These are phyloP conservation scores for Oxycera nigricornis DNA, from an alignment of 2,888 invertebrate genomes.

Conservation along the genomic window DNA sequence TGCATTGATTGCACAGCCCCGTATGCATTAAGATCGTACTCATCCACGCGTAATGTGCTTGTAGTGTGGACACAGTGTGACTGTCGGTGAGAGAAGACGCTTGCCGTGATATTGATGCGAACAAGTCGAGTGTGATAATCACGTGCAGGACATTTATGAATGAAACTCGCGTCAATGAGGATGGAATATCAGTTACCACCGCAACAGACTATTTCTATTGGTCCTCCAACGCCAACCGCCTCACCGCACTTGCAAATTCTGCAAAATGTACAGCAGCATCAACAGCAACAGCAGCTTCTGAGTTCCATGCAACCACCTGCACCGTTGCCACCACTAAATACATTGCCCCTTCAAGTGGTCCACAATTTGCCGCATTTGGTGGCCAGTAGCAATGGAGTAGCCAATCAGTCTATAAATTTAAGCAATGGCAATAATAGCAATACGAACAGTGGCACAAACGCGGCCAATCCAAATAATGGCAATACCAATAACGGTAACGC, in stretches of 20 bases:
- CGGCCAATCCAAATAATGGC: constrained; percentile 46
- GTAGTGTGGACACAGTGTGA: constrained; percentile 16
- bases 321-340: constrained; percentile 58
- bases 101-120: not conserved
- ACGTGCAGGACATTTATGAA: constrained; percentile 44
- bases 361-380: constrained; percentile 60
- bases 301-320: constrained; percentile 55
- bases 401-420: constrained; percentile 46
- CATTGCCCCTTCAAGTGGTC: constrained; percentile 60
- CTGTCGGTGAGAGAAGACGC: not conserved
- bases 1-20: not conserved
- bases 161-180: constrained; percentile 55
- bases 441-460: constrained; percentile 43
- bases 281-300: constrained; percentile 56
- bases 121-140: not conserved
- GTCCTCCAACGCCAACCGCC: constrained; percentile 54
- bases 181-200: constrained; percentile 63
- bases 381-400: constrained; percentile 48
- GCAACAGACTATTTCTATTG: constrained; percentile 57
- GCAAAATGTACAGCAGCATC: constrained; percentile 50
- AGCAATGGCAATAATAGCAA: constrained; percentile 42
- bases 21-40: not conserved
- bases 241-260: constrained; percentile 49
- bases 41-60: not conserved
- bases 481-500: constrained; percentile 45